These are phyloP conservation scores for Spea hammondii DNA, from an alignment of 2,797 vertebrate species.

Conservation along the genomic window DNA sequence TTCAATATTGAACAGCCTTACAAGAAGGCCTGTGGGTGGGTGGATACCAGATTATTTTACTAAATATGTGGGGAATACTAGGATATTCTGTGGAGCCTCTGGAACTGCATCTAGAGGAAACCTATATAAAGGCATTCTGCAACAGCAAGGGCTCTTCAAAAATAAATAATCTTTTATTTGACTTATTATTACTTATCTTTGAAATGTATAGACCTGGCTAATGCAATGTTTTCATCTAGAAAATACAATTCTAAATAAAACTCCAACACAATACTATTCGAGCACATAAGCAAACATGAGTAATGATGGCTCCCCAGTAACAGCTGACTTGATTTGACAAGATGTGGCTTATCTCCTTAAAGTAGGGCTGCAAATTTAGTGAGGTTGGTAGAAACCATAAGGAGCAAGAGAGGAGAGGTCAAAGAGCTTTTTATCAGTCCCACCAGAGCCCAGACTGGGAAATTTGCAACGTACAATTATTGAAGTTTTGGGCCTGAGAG, in stretches of 20 bases:
- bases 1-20: too few relatives aligned
- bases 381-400: constrained; percentile 42
- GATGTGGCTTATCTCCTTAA: constrained; percentile 45
- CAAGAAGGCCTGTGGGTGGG: too few relatives aligned
- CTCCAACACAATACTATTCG: neutral
- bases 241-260: neutral
- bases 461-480: constrained; percentile 37
- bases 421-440: constrained; percentile 49
- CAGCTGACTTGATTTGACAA: constrained; percentile 39
- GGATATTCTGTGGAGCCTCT: too few relatives aligned
- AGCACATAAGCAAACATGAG: constrained; percentile 10
- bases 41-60: too few relatives aligned
- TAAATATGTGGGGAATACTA: too few relatives aligned
- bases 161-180: too few relatives aligned
- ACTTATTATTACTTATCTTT: too few relatives aligned
- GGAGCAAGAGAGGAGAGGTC: constrained; percentile 42
- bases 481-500: neutral
- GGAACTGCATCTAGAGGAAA: too few relatives aligned
- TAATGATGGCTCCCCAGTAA: constrained; percentile 3
- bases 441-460: constrained; percentile 45
- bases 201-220: too few relatives aligned
- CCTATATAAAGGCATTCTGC: too few relatives aligned
- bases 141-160: too few relatives aligned
- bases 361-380: constrained; percentile 37
- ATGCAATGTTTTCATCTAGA: neutral